These are phyloP conservation scores for Anguilla marmorata DNA, from an alignment of 2,797 vertebrate genomes.

Conservation along the genomic window DNA sequence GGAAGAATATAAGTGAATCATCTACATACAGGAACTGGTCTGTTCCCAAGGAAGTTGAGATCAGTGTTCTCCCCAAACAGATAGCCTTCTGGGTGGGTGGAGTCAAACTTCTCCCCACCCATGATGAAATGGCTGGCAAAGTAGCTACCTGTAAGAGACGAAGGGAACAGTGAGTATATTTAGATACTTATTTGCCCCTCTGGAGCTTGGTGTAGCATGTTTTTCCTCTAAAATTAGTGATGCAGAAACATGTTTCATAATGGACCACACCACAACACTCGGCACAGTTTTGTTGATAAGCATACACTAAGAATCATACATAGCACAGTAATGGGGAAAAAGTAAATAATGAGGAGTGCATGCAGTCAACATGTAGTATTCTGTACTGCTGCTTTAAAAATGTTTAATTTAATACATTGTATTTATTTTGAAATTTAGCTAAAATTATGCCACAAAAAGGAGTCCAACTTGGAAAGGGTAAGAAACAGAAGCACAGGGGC, in stretches of 20 bases:
- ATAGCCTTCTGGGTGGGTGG: constrained; percentile 94
- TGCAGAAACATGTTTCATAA: not conserved
- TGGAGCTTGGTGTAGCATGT: not conserved
- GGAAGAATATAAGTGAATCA: not conserved
- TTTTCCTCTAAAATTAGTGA: not conserved
- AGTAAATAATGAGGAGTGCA: not conserved
- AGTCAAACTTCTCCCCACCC: constrained; percentile 99
- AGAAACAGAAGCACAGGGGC: not conserved
- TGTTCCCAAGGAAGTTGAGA: constrained; percentile 95
- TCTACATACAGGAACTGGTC: constrained; percentile 86
- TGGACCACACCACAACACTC: not conserved
- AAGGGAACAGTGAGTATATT: not conserved
- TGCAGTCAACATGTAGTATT: not conserved
- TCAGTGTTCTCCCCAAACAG: constrained; percentile 98
- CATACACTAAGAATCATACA: not conserved
- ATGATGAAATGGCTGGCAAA: constrained; percentile 99
- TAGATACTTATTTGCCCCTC: not conserved
- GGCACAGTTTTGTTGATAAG: not conserved
- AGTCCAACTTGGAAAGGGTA: not conserved
- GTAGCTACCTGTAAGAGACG: constrained; percentile 82
- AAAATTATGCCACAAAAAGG: not conserved
- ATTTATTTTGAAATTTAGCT: not conserved
- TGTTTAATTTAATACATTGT: not conserved
- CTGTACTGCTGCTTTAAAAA: not conserved
- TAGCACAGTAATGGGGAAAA: not conserved